Percentiles rank a stretch among this genome's conserved stretches.
These are phyloP conservation scores for Entomyzon cyanotis DNA, from an alignment of 2,113 vertebrate species.

Conservation along the genomic window DNA sequence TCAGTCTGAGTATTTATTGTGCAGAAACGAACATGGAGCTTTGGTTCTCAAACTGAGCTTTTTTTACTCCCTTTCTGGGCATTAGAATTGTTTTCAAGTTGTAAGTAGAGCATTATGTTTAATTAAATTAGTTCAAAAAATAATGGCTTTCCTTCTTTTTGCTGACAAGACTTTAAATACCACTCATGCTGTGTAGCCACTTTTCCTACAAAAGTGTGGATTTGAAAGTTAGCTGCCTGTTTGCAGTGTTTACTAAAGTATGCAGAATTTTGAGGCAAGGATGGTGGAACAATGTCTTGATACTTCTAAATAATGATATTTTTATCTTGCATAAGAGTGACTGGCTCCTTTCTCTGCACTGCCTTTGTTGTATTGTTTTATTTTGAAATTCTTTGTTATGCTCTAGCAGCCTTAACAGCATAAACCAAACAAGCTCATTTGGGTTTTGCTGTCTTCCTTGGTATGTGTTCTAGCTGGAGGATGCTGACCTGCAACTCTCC, in stretches of 20 bases:
- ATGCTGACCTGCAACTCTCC: background rate
- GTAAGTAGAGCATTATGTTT: background rate
- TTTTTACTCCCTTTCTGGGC: background rate
- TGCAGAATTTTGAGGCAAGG: background rate
- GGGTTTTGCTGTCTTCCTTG: background rate
- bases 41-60: background rate
- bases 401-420: background rate
- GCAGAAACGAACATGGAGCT: background rate
- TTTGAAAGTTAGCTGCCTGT: background rate
- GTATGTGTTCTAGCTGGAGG: background rate
- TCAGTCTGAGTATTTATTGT: background rate
- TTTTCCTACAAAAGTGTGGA: background rate
- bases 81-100: background rate
- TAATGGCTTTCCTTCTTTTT: background rate
- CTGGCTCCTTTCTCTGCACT: background rate
- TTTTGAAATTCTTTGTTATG: background rate
- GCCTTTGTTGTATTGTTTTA: background rate
- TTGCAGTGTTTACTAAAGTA: background rate
- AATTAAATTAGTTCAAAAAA: background rate
- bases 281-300: background rate
- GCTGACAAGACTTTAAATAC: background rate
- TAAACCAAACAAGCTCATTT: background rate
- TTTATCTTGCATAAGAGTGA: background rate
- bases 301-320: background rate
- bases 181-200: background rate